phyloP scores from a whole-genome alignment of 2,888 invertebrate species.

The Crocallis elinguaria region DNA sequence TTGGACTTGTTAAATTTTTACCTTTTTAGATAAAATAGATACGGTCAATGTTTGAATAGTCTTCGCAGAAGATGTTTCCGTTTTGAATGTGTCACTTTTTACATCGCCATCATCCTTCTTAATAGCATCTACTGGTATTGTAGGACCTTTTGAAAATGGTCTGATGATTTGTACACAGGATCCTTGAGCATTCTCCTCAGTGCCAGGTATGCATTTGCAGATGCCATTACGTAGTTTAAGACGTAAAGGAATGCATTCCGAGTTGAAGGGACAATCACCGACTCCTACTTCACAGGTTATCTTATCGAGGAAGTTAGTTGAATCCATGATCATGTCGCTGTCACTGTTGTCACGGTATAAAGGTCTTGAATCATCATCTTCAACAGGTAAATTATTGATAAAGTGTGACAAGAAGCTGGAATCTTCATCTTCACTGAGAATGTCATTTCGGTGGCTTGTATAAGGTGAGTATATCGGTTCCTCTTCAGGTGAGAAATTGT shows the following conservation, averaged over 20 bases:
- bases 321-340: constrained; percentile 79
- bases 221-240: constrained; percentile 86
- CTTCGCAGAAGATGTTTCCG: constrained; percentile 72
- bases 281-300: constrained; percentile 86
- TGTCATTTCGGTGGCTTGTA: constrained; percentile 61
- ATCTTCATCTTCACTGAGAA: constrained; percentile 68
- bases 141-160: constrained; percentile 74
- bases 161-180: constrained; percentile 62
- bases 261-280: constrained; percentile 87
- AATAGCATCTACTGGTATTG: constrained; percentile 59
- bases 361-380: constrained; percentile 65
- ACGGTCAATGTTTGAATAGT: constrained; percentile 89
- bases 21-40: constrained; percentile 90
- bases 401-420: constrained; percentile 68
- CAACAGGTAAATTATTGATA: constrained; percentile 72
- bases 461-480: constrained; percentile 70
- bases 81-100: constrained; percentile 56
- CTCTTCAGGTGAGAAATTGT: constrained; percentile 73
- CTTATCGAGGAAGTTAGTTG: constrained; percentile 76
- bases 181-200: constrained; percentile 72
- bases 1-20: no score
- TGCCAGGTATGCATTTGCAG: constrained; percentile 89
- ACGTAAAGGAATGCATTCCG: constrained; percentile 86
- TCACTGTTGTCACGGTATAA: constrained; percentile 70
- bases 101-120: constrained; percentile 63